Conservation (phyloP, 1,140 invertebrate species). For the Leptinotarsa texana region DNA sequence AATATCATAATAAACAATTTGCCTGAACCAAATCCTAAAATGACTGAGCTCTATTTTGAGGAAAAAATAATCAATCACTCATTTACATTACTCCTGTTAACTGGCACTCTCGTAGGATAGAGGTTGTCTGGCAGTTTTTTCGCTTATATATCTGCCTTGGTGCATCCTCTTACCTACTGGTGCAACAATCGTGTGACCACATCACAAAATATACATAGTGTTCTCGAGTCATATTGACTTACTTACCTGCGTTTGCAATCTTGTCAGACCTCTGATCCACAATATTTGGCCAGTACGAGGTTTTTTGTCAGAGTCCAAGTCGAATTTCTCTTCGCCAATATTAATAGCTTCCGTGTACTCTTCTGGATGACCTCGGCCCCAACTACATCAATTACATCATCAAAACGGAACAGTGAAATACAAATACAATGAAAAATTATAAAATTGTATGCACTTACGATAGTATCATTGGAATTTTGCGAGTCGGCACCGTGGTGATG, state of each 20-base stretch:
- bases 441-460: constrained; percentile 53
- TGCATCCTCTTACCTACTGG: constrained; percentile 28
- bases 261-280: constrained; percentile 97
- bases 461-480: constrained; percentile 91
- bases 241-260: constrained; percentile 99
- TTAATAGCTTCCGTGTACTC: constrained; percentile 82
- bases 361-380: constrained; percentile 91
- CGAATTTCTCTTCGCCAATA: constrained; percentile 87
- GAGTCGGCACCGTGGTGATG: constrained; percentile 93
- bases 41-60: constrained; percentile 50
- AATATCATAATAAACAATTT: constrained; percentile 4
- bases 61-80: constrained; percentile 55
- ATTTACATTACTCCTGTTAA: constrained; percentile 46
- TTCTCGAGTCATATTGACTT: constrained; percentile 28
- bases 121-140: constrained; percentile 34
- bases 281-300: constrained; percentile 95
- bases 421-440: too few species aligned
- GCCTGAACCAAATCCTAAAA: constrained; percentile 8
- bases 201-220: constrained; percentile 35
- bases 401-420: too few species aligned
- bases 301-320: constrained; percentile 87
- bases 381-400: constrained; percentile 50
- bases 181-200: constrained; percentile 36
- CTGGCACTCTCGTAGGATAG: constrained; percentile 42
- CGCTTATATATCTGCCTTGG: constrained; percentile 9